Conservation (phyloP, 2,797 vertebrate genomes). For the Scleropages formosus region DNA sequence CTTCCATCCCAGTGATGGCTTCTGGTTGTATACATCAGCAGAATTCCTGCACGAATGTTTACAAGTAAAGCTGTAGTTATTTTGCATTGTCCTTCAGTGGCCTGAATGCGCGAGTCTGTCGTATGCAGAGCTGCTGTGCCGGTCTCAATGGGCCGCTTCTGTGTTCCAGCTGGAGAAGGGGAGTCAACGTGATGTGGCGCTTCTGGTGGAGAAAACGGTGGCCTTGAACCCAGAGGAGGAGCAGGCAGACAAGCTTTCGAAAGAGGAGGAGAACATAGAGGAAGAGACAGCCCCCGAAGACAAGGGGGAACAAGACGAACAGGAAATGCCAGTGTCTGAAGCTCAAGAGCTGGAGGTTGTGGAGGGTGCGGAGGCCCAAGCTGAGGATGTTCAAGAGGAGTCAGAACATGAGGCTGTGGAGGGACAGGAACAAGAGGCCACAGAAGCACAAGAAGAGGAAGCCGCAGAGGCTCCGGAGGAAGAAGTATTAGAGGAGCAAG, state of each 20-base stretch:
- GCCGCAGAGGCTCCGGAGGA: slow-evolving; percentile 28
- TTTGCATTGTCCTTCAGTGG: too few species aligned
- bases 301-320: neutral
- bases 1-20: too few species aligned
- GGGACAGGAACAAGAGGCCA: neutral
- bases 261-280: slow-evolving; percentile 15
- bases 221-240: slow-evolving; percentile 30
- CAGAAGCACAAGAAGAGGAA: neutral
- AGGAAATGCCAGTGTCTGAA: slow-evolving; percentile 19
- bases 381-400: neutral
- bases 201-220: slow-evolving; percentile 3
- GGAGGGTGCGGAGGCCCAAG: neutral
- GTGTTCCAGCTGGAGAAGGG: slow-evolving; percentile 43
- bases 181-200: slow-evolving; percentile 2
- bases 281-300: slow-evolving; percentile 35
- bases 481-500: slow-evolving; percentile 36
- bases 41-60: too few species aligned
- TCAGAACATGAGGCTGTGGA: neutral
- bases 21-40: too few species aligned
- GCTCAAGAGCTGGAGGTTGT: neutral
- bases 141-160: neutral
- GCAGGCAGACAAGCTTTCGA: slow-evolving; percentile 27
- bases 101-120: too few species aligned
- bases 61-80: neutral
- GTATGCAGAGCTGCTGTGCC: neutral